Percentiles rank a stretch among this genome's conserved stretches.
phyloP scores from a whole-genome alignment of 1,140 invertebrate species.

The Meloidogyne chitwoodi region DNA sequence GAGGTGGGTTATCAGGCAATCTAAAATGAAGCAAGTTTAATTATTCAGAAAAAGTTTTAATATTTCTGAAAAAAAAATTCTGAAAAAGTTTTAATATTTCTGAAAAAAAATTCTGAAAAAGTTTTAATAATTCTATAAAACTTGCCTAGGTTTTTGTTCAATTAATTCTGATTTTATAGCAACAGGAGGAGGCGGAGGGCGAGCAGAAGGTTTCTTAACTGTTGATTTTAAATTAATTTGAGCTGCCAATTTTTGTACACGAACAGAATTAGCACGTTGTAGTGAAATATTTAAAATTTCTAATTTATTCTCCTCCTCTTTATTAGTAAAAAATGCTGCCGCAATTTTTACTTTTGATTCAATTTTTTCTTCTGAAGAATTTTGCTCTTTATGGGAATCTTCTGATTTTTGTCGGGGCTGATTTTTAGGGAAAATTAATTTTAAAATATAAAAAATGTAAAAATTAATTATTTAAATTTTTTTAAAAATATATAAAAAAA shows the following conservation, averaged over 20 bases:
- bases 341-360: neutral
- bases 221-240: neutral
- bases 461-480: too few relatives aligned
- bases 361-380: too few relatives aligned
- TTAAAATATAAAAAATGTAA: too few relatives aligned
- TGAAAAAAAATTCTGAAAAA: neutral
- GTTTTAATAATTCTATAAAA: neutral
- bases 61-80: too few relatives aligned
- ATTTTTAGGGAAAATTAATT: neutral
- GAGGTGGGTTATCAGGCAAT: conserved; percentile 10
- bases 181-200: conserved; percentile 1
- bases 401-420: neutral
- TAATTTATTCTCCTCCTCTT: neutral
- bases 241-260: neutral
- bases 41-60: neutral
- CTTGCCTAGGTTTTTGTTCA: neutral
- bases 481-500: too few relatives aligned
- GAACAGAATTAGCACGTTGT: neutral
- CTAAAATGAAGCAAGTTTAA: neutral
- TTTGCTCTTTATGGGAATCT: neutral
- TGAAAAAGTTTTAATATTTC: too few relatives aligned
- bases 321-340: neutral
- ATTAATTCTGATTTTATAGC: neutral
- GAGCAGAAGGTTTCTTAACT: conserved; percentile 6
- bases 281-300: neutral